A percentile compares a stretch with the other conserved stretches of the same genome.
phyloP scores from a whole-genome alignment of 2,888 invertebrate genomes.

The Lottia scabra region DNA sequence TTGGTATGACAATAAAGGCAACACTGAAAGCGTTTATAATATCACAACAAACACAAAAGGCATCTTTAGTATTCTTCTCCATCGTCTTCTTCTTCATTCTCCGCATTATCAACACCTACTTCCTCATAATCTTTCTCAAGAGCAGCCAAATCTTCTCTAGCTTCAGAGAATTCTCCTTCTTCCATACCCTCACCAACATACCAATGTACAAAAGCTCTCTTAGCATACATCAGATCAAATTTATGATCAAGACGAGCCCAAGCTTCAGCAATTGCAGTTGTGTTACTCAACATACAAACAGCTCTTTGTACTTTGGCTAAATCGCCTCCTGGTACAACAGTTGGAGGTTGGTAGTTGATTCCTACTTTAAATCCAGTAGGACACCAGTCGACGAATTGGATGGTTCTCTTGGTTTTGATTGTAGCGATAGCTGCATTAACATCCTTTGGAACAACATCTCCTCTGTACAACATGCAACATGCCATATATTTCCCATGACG shows the following conservation, averaged over 20 bases:
- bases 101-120: slow-evolving; percentile 1
- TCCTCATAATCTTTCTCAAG: not conserved
- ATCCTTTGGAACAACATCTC: not conserved
- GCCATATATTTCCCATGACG: slow-evolving; percentile 4
- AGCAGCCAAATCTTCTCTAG: not conserved
- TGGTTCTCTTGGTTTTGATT: slow-evolving; percentile 1
- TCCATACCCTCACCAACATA: not conserved
- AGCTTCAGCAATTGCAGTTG: not conserved
- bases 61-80: not conserved
- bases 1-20: too few species aligned
- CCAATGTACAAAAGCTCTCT: not conserved
- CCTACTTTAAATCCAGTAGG: not conserved
- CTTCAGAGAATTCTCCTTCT: not conserved
- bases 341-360: slow-evolving; percentile 1
- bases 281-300: not conserved
- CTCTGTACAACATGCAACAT: not conserved
- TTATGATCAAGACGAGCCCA: not conserved
- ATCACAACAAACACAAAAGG: too few species aligned
- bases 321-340: not conserved
- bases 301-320: not conserved
- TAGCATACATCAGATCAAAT: not conserved
- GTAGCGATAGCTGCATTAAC: not conserved
- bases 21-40: too few species aligned
- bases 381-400: not conserved
- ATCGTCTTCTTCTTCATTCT: not conserved